Conservation (phyloP, 2,797 vertebrate species). For the Thaleichthys pacificus region DNA sequence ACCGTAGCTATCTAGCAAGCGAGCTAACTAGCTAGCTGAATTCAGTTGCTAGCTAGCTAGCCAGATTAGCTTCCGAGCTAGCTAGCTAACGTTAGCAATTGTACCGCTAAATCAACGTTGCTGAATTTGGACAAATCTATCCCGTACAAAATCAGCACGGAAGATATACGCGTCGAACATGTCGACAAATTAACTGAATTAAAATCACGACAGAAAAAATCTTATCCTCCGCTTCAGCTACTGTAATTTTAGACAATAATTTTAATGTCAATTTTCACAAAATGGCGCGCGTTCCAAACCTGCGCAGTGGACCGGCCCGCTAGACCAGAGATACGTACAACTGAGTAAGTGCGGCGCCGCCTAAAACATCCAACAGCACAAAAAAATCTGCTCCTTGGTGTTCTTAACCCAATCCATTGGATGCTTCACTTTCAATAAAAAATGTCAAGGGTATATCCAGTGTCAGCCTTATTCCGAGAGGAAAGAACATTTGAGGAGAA, state of each 20-base stretch:
- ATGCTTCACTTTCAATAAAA: constrained; percentile 67
- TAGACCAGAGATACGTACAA: constrained; percentile 80
- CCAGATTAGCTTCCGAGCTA: constrained; percentile 54
- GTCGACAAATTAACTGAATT: constrained; percentile 31
- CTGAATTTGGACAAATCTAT: constrained; percentile 59
- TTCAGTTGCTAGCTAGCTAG: constrained; percentile 62
- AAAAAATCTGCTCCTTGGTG: constrained; percentile 62
- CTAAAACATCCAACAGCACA: constrained; percentile 67
- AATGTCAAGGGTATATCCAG: constrained; percentile 71
- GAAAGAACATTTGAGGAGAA: constrained; percentile 84
- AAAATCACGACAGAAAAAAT: constrained; percentile 52
- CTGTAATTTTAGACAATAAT: constrained; percentile 67
- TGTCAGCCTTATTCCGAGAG: constrained; percentile 82
- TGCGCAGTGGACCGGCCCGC: constrained; percentile 94
- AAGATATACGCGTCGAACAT: constrained; percentile 45
- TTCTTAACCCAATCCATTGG: constrained; percentile 66
- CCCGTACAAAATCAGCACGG: constrained; percentile 44
- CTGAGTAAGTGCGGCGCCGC: constrained; percentile 72
- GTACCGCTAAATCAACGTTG: constrained; percentile 71
- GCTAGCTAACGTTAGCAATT: constrained; percentile 30
- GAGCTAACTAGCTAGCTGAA: constrained; percentile 62
- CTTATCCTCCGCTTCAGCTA: constrained; percentile 69
- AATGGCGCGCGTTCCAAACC: constrained; percentile 98
- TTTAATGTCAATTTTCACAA: constrained; percentile 92
- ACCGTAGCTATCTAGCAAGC: constrained; percentile 63